These are phyloP conservation scores for Scortum barcoo DNA, from an alignment of 2,113 vertebrate species.

Conservation along the genomic window DNA sequence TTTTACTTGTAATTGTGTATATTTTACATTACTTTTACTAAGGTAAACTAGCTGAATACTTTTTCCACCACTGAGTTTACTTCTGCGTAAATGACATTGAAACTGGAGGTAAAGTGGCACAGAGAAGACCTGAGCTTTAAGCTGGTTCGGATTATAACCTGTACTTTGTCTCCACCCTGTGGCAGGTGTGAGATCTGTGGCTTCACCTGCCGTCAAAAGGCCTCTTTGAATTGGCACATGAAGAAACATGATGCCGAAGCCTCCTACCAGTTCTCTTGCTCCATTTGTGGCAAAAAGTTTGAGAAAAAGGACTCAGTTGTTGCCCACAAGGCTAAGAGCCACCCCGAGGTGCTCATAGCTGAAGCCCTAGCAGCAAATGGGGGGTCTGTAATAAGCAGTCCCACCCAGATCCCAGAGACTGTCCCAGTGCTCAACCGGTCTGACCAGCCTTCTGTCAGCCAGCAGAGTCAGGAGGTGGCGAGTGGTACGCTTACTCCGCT, in stretches of 20 bases:
- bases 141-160: not conserved
- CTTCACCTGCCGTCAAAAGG: slow-evolving; percentile 94
- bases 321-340: slow-evolving; percentile 95
- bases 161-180: slow-evolving; percentile 66
- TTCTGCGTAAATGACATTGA: not conserved
- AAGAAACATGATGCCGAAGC: slow-evolving; percentile 94
- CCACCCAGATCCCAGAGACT: slow-evolving; percentile 83
- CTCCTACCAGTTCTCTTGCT: slow-evolving; percentile 94
- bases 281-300: slow-evolving; percentile 94
- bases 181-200: slow-evolving; percentile 93
- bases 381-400: slow-evolving; percentile 89
- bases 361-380: slow-evolving; percentile 93
- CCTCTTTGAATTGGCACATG: slow-evolving; percentile 97
- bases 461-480: slow-evolving; percentile 2
- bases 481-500: slow-evolving; percentile 20
- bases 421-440: slow-evolving; percentile 67
- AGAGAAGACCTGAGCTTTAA: not conserved
- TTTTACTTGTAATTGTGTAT: not conserved
- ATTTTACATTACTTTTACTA: not conserved
- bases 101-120: not conserved
- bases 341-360: slow-evolving; percentile 93
- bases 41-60: not conserved
- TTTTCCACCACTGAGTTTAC: not conserved
- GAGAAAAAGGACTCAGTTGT: slow-evolving; percentile 97
- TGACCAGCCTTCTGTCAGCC: slow-evolving; percentile 6